phyloP scores from a whole-genome alignment of 2,113 vertebrate species.

The Trematocara stigmaticum region DNA sequence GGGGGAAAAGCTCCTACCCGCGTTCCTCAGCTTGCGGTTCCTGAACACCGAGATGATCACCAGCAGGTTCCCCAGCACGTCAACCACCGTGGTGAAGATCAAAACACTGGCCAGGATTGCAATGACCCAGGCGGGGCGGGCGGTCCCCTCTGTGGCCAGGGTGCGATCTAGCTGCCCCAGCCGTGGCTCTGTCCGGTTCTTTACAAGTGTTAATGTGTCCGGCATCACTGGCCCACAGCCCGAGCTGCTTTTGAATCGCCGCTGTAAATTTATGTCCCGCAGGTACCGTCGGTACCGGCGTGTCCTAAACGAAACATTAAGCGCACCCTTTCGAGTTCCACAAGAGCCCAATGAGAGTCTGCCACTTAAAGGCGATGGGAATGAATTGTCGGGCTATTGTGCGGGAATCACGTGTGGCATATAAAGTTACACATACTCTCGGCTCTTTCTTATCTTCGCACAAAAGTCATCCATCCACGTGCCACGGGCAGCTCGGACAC shows the following conservation, averaged over 20 bases:
- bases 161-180: slow-evolving; percentile 55
- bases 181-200: slow-evolving; percentile 76
- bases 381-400: not conserved
- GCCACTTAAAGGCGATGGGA: not conserved
- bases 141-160: slow-evolving; percentile 35
- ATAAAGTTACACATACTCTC: slow-evolving; percentile 23
- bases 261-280: slow-evolving; percentile 20
- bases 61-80: slow-evolving; percentile 83
- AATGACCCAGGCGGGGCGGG: slow-evolving; percentile 79
- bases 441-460: not conserved
- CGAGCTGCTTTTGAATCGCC: not conserved
- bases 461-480: slow-evolving; percentile 27
- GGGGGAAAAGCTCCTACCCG: slow-evolving; percentile 74
- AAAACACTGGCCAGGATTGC: slow-evolving; percentile 79
- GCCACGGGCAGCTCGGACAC: not conserved
- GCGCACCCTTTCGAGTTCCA: slow-evolving; percentile 23
- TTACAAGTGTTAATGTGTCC: slow-evolving; percentile 69
- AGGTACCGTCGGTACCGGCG: slow-evolving; percentile 26
- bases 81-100: slow-evolving; percentile 85
- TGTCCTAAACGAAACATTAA: slow-evolving; percentile 39
- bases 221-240: slow-evolving; percentile 70
- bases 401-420: slow-evolving; percentile 14
- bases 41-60: slow-evolving; percentile 84
- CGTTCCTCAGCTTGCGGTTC: slow-evolving; percentile 85
- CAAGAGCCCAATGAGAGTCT: slow-evolving; percentile 1